Percentiles rank a stretch among this genome's conserved stretches.
Conservation (phyloP, 2,113 vertebrate species). For the Stigmatopora argus region DNA sequence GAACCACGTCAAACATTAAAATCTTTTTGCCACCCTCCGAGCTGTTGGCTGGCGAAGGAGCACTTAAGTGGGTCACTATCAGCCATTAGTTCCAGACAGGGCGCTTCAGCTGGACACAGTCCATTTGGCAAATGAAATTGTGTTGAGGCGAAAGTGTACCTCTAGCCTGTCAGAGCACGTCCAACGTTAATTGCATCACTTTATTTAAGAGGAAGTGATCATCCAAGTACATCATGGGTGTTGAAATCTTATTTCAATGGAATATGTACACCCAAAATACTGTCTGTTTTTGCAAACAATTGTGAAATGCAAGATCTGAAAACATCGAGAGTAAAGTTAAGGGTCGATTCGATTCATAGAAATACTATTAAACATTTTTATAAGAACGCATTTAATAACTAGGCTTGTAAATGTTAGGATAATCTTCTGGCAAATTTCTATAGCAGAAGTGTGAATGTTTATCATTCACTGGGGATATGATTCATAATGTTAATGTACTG, state of each 20-base stretch:
- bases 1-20: background rate
- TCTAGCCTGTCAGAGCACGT: conserved; percentile 3
- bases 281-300: too few species aligned
- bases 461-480: background rate
- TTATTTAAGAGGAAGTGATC: background rate
- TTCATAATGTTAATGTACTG: background rate
- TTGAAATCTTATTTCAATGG: background rate
- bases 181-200: conserved; percentile 14
- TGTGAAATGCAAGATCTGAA: too few species aligned
- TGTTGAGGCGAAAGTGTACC: background rate
- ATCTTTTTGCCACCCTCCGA: background rate
- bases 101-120: conserved; percentile 17
- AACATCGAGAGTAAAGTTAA: too few species aligned
- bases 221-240: background rate
- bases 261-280: background rate
- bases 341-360: too few species aligned
- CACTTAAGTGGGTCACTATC: conserved; percentile 8
- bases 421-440: background rate
- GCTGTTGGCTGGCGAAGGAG: conserved; percentile 7
- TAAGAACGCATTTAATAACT: too few species aligned
- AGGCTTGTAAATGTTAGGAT: background rate
- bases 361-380: too few species aligned
- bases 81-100: conserved; percentile 15
- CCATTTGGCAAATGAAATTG: conserved; percentile 22
- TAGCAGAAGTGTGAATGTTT: background rate